Evolutionary conservation across 2,888 invertebrate species (phyloP), one percentile per base, ranked within the genome.

Genomic region (Megastigmus dorsalis): DNA sequence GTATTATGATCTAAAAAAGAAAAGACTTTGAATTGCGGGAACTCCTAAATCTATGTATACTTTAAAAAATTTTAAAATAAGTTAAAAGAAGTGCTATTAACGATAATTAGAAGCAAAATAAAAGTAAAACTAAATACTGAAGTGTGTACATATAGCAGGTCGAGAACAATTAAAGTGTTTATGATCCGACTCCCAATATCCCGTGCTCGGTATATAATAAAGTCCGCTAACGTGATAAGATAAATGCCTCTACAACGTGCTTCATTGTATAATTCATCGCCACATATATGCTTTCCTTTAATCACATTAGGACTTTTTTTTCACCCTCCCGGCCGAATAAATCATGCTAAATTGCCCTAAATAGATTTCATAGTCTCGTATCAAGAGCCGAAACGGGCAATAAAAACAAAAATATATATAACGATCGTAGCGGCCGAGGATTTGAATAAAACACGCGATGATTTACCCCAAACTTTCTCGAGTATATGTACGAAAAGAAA

Each of bases 361-460:
- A 36, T 48, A 45, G 45, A 36, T 57, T 67, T 41, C 38, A 26
- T 15, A 28, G n/a, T 13, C 26, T 9, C 9, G 15, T 18, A 15
- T 30, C 33, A 20, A 18, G 13, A 48, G 30, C 2, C 23, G 41
- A 13, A 9, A 7, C 15, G 48, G 4, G 43, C 48, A 38, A 71
- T 71, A 28, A 63, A 52, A 57, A 13, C 28, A 10, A 54, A 57
- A 48, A 23, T n/a, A 33, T 7, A 41, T 33, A 33, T 50, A 54
- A 55, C 65, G 45, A 57, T 23, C 66, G 4, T 26, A 20, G 18
- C 5, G 28, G 6, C n/a, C 50, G 18, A 7, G 38, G 57, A 67
- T 57, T 57, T 28, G 33, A 54, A 54, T 52, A 20, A 45, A 54
- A 48, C 63, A 43, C 55, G 63, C 63, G 70, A 71, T 38, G 63